Percentiles rank a stretch among this genome's conserved stretches.
phyloP scores from a whole-genome alignment of 1,140 invertebrate species.

The Diprion similis region DNA sequence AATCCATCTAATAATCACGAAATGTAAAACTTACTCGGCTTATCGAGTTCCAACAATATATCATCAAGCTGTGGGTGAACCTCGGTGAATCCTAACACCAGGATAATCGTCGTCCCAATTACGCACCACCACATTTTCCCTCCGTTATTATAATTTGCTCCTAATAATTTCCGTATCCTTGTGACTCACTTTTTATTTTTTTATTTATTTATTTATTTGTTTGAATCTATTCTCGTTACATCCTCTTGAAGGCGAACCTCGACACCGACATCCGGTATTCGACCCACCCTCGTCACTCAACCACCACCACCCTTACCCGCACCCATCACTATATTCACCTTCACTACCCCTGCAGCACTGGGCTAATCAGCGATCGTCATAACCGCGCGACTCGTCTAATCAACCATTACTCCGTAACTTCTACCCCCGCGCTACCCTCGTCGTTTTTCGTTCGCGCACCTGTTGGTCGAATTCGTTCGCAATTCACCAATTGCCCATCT shows the following conservation, averaged over 20 bases:
- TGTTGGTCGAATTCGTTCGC: constrained; percentile 15
- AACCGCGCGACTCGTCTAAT: too few relatives aligned
- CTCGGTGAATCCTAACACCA: constrained; percentile 6
- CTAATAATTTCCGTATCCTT: too few relatives aligned
- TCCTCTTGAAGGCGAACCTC: neutral
- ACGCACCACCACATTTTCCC: constrained; percentile 49
- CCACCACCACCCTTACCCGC: neutral
- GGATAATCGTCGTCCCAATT: constrained; percentile 39
- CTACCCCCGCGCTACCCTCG: constrained; percentile 8
- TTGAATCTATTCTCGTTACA: neutral
- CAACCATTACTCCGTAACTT: constrained; percentile 33
- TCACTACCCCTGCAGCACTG: constrained; percentile 11
- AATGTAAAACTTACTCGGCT: constrained; percentile 50
- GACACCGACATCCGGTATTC: too few relatives aligned
- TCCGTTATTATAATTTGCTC: neutral
- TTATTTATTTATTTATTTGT: neutral
- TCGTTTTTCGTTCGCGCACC: constrained; percentile 17
- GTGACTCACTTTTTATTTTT: too few relatives aligned
- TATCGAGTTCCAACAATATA: constrained; percentile 49
- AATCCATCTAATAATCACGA: neutral
- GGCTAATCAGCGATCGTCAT: too few relatives aligned
- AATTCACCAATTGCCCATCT: neutral
- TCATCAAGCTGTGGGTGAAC: constrained; percentile 35
- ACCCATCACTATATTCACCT: constrained; percentile 22
- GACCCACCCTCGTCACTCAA: neutral